phyloP scores from a whole-genome alignment of 2,113 vertebrate species.

The Lates calcarifer region DNA sequence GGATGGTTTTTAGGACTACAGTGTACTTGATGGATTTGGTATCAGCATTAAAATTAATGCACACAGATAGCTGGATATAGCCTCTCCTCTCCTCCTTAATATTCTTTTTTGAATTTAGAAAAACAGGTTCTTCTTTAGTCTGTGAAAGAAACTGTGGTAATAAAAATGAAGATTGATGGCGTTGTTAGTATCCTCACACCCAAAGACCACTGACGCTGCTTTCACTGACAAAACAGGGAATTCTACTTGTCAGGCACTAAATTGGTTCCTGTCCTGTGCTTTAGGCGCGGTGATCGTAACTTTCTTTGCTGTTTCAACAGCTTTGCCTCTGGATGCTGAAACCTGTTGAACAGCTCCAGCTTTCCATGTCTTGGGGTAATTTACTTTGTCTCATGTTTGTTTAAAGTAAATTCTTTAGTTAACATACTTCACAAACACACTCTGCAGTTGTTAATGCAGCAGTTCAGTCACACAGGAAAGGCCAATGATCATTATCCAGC shows the following conservation, averaged over 20 bases:
- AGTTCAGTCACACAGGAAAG: background rate
- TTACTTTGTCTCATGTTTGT: conserved; percentile 32
- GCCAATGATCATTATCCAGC: background rate
- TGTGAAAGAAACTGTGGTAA: background rate
- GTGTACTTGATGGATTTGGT: background rate
- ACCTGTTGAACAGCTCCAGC: conserved; percentile 45
- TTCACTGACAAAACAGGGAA: background rate
- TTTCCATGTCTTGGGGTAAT: conserved; percentile 12
- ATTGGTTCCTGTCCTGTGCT: background rate
- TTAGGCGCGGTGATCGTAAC: background rate
- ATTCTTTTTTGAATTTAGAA: background rate
- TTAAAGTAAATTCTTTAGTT: conserved; percentile 26
- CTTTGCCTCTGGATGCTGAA: conserved; percentile 35
- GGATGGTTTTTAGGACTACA: background rate
- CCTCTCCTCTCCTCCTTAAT: background rate
- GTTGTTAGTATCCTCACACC: background rate
- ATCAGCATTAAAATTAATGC: background rate
- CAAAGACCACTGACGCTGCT: background rate
- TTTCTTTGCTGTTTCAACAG: conserved; percentile 23
- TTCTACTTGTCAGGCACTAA: conserved; percentile 2
- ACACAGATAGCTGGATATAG: background rate
- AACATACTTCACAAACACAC: background rate
- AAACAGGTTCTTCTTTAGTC: background rate
- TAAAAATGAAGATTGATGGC: conserved; percentile 4
- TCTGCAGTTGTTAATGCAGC: background rate